Base-by-base conservation (phyloP, 2,797 vertebrate genomes). In the Microtus californicus region DNA sequence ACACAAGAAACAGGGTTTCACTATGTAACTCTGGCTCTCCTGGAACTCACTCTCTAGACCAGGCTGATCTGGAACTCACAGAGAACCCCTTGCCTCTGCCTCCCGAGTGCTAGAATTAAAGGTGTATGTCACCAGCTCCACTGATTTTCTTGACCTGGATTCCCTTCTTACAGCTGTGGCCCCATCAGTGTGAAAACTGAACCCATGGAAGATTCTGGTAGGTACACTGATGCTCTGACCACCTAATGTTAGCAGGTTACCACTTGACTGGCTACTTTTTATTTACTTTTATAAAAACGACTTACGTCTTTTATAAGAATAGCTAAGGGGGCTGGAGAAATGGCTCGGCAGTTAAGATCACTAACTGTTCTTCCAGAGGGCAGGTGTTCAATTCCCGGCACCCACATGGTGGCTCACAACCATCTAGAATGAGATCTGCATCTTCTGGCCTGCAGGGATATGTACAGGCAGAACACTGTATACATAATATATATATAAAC, bases 131-230 rank as follows among this genome's bases (percentile, higher is more conserved):
- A 67, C 23, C 6, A 9, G 43, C 21, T 27, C 21, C 67, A 56
- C 45, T 73, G 23, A 13, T 56, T 59, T 23, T 37, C 79, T 17
- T 97, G 81, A 97, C 90, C 31, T 37, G 90, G n/a, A 2, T 69
- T 37, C 59, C 89, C 51, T 95, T 97, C 0, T 96, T 98, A 37
- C 97, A 99, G 99, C 74, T 98, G 59, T 96, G 67, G 80, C 29
- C 37, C 98, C 89, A 29, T 98, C 94, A 95, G 90, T 90, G 98
- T 99, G 97, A 99, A 99, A 98, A 97, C 9, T 0, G 99, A 99
- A 71, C 98, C 98, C 76, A 96, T 74, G 9, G 98, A 99, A 74
- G 98, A 99, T 90, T 94, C 97, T 25, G 98, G 99, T 99, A 98
- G 0, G 98, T 98, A 91, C 17, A 82, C 23, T 0, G 0, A 14